These are phyloP conservation scores for Nymphalis io DNA, from an alignment of 1,140 invertebrate genomes.

Conservation along the genomic window DNA sequence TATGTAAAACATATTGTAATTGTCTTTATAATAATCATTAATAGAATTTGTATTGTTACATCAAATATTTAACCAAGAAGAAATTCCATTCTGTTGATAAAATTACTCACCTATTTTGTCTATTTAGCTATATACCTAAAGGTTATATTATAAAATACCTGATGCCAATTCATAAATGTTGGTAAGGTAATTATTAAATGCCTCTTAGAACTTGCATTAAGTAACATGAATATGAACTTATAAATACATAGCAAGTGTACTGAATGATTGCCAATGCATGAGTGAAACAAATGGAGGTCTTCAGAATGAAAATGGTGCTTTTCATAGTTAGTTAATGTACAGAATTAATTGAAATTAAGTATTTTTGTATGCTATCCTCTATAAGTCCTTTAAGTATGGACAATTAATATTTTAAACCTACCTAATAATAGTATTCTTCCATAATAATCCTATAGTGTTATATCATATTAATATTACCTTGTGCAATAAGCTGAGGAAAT, in stretches of 20 bases:
- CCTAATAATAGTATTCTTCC: conserved; percentile 41
- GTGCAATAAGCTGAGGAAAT: conserved; percentile 53
- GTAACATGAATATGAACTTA: not conserved
- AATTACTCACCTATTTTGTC: not conserved
- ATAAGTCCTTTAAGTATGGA: conserved; percentile 28
- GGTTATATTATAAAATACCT: not conserved
- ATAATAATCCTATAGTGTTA: conserved; percentile 33
- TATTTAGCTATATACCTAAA: conserved; percentile 16
- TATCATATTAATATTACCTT: conserved; percentile 40
- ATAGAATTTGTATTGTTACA: not conserved
- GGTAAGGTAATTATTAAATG: not conserved
- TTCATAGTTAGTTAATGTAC: conserved; percentile 77
- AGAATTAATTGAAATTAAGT: conserved; percentile 75
- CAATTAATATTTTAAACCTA: conserved; percentile 21
- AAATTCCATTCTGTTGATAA: conserved; percentile 3
- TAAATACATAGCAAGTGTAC: conserved; percentile 5
- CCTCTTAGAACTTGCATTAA: not conserved
- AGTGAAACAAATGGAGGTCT: conserved; percentile 46
- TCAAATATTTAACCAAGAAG: not conserved
- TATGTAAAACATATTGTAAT: not conserved
- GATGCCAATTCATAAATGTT: not conserved
- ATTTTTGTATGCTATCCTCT: conserved; percentile 59
- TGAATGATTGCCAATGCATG: conserved; percentile 25
- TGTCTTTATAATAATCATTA: conserved; percentile 1
- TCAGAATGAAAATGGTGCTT: conserved; percentile 76